Percentiles rank a stretch among this genome's conserved stretches.
phyloP scores from a whole-genome alignment of 1,140 invertebrate genomes.

The Hormaphis cornu region DNA sequence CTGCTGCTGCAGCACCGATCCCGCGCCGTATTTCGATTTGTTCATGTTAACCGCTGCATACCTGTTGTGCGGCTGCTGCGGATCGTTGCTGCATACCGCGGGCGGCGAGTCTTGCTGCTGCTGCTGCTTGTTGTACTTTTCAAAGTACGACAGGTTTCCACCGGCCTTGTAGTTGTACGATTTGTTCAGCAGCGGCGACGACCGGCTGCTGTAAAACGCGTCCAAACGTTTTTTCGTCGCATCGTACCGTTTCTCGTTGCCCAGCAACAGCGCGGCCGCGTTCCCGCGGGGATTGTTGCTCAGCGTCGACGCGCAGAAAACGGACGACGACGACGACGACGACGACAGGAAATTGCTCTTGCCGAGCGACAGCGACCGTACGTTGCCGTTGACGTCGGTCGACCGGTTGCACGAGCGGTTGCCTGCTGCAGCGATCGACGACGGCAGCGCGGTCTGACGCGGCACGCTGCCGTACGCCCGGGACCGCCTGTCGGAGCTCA shows the following conservation, averaged over 20 bases:
- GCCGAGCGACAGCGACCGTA: neutral
- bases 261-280: neutral
- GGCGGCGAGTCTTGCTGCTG: neutral
- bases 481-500: slow-evolving; percentile 3
- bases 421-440: neutral
- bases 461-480: slow-evolving; percentile 1
- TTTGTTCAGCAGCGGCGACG: slow-evolving; percentile 8
- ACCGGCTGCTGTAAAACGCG: slow-evolving; percentile 8
- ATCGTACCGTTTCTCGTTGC: slow-evolving; percentile 26
- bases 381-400: slow-evolving; percentile 23
- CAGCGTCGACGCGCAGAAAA: neutral
- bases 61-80: neutral
- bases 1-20: neutral
- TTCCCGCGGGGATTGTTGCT: neutral
- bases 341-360: slow-evolving; percentile 17
- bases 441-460: neutral
- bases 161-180: neutral
- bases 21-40: neutral
- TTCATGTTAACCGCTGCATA: slow-evolving; percentile 13
- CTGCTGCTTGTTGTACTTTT: slow-evolving; percentile 24
- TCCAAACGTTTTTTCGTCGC: slow-evolving; percentile 26
- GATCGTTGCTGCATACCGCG: neutral
- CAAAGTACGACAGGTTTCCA: slow-evolving; percentile 11
- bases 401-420: neutral
- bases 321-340: neutral